Conservation (phyloP, 1,140 invertebrate species). For the Whitmania pigra region DNA sequence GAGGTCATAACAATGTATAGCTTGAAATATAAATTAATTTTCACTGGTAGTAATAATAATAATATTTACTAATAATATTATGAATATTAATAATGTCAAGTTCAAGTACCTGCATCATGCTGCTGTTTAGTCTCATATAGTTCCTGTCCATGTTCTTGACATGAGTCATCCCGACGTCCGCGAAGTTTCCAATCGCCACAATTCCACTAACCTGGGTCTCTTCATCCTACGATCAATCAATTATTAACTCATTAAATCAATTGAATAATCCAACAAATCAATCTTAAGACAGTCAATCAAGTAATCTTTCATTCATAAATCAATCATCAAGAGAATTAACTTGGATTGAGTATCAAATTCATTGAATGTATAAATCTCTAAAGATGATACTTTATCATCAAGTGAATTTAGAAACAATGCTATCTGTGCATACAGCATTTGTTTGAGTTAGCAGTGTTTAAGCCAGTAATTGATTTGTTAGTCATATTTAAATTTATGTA, state of each 20-base stretch:
- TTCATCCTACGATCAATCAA: conserved; percentile 54
- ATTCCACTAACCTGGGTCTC: conserved; percentile 70
- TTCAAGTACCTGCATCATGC: conserved; percentile 14
- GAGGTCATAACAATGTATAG: no score
- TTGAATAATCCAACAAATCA: not conserved
- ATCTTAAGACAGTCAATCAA: not conserved
- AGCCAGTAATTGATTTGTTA: no score
- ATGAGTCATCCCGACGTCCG: conserved; percentile 44
- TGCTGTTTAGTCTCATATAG: conserved; percentile 14
- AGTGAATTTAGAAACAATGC: no score
- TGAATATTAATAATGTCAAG: not conserved
- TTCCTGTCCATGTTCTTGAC: conserved; percentile 27
- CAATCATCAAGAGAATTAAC: no score
- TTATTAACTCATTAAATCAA: conserved; percentile 4
- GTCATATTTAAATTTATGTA: no score
- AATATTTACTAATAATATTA: not conserved
- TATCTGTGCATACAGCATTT: no score
- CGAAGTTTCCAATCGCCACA: conserved; percentile 70
- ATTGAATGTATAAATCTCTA: no score
- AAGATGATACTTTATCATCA: no score
- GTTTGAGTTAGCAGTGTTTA: no score
- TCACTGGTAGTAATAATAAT: no score
- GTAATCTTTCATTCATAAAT: no score
- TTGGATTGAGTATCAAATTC: no score
- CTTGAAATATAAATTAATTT: not conserved